A percentile compares a stretch with the other conserved stretches of the same genome.
Evolutionary conservation across 2,888 invertebrate genomes (phyloP).

Genomic region (Drosophila formosana): DNA sequence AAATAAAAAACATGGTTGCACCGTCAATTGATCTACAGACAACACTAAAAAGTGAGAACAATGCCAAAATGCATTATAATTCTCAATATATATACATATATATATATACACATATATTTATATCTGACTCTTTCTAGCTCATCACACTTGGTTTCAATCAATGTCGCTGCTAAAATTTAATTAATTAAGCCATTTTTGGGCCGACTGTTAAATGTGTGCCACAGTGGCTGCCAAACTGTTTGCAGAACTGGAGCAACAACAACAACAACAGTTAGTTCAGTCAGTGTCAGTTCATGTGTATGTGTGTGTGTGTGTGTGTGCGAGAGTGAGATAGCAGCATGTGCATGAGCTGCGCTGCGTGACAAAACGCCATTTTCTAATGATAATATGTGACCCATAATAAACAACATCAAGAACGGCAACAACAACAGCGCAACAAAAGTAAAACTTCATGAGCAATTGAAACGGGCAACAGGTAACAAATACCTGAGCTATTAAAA

Average conservation of each 20-base stretch:
- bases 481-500: slow-evolving; percentile 80
- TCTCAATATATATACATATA: no score
- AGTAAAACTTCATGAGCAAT: slow-evolving; percentile 65
- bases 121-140: slow-evolving; percentile 6
- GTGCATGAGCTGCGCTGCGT: slow-evolving; percentile 77
- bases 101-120: not conserved
- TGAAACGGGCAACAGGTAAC: slow-evolving; percentile 80
- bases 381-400: slow-evolving; percentile 81
- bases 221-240: slow-evolving; percentile 44
- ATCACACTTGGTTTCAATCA: slow-evolving; percentile 31
- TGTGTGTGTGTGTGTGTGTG: slow-evolving; percentile 9
- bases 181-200: slow-evolving; percentile 40
- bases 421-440: slow-evolving; percentile 42
- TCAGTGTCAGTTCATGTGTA: not conserved
- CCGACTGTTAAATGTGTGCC: slow-evolving; percentile 40
- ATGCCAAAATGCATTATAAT: no score
- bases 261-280: slow-evolving; percentile 5
- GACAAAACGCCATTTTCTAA: slow-evolving; percentile 84
- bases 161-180: slow-evolving; percentile 29
- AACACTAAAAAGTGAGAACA: no score
- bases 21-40: no score
- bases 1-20: no score
- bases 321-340: slow-evolving; percentile 45
- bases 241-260: slow-evolving; percentile 31
- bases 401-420: slow-evolving; percentile 57